phyloP scores from a whole-genome alignment of 2,113 vertebrate species.

The Hemibagrus wyckioides region DNA sequence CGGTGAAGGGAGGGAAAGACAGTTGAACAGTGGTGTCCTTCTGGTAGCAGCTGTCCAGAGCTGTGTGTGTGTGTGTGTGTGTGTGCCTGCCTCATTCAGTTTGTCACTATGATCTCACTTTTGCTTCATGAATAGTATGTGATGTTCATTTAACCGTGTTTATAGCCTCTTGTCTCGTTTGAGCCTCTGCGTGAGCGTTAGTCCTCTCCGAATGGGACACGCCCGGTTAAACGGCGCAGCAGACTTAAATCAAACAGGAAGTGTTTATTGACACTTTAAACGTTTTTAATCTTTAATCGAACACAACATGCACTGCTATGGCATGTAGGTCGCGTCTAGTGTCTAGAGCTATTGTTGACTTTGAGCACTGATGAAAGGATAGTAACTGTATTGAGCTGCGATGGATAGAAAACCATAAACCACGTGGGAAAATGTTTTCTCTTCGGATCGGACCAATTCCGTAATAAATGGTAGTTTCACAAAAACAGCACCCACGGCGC shows the following conservation, averaged over 20 bases:
- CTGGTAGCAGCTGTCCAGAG: constrained; percentile 29
- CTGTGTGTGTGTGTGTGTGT: background rate
- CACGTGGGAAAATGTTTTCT: no score
- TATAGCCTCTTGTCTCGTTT: background rate
- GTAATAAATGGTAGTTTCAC: no score
- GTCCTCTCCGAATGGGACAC: background rate
- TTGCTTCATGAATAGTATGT: constrained; percentile 11
- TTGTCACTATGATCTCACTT: constrained; percentile 22
- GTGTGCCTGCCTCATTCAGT: background rate
- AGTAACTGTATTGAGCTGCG: no score
- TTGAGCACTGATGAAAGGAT: no score
- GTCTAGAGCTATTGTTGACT: background rate
- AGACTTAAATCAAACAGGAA: constrained; percentile 16
- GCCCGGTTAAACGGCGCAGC: background rate
- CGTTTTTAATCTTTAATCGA: background rate
- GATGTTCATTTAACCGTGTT: background rate
- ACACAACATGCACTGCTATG: background rate
- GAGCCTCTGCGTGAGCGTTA: background rate
- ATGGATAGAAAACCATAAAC: no score
- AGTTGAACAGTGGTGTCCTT: constrained; percentile 26
- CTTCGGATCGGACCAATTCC: no score
- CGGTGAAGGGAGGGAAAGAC: constrained; percentile 2
- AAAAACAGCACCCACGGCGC: no score
- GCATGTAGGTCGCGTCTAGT: background rate
- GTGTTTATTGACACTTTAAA: background rate